phyloP scores from a whole-genome alignment of 2,113 vertebrate genomes.

The Bubalus kerabau region DNA sequence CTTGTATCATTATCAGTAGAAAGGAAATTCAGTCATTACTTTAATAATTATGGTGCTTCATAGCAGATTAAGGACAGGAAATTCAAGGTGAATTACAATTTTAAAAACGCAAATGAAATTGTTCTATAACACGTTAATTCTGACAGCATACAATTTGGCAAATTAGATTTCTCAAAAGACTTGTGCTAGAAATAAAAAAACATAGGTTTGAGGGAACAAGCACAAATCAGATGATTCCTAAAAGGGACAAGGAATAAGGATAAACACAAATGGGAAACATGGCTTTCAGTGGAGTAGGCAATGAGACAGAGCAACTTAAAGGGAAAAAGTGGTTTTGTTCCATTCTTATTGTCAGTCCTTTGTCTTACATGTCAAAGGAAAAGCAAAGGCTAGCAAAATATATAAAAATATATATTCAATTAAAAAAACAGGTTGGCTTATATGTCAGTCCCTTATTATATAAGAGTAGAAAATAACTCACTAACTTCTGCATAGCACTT shows the following conservation, averaged over 20 bases:
- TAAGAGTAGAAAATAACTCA: neutral
- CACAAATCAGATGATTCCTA: neutral
- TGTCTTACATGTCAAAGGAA: neutral
- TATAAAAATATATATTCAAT: neutral
- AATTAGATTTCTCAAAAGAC: conserved; percentile 47
- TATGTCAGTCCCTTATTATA: neutral
- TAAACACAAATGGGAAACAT: neutral
- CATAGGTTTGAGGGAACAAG: neutral
- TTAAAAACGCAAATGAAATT: conserved; percentile 53
- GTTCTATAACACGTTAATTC: conserved; percentile 19
- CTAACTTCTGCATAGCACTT: neutral
- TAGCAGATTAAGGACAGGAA: neutral
- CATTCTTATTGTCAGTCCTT: neutral
- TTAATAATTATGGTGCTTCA: neutral
- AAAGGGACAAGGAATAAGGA: neutral
- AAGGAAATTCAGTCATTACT: conserved; percentile 49
- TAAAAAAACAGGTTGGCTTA: neutral
- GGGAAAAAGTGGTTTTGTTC: neutral
- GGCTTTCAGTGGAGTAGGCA: neutral
- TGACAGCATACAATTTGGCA: conserved; percentile 23
- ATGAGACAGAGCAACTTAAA: neutral
- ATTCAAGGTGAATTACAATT: conserved; percentile 41
- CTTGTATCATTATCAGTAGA: conserved; percentile 33
- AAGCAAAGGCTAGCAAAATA: neutral
- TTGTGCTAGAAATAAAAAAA: conserved; percentile 15